A percentile compares a stretch with the other conserved stretches of the same genome.
phyloP scores from a whole-genome alignment of 2,113 vertebrate genomes.

The Sturnira hondurensis region DNA sequence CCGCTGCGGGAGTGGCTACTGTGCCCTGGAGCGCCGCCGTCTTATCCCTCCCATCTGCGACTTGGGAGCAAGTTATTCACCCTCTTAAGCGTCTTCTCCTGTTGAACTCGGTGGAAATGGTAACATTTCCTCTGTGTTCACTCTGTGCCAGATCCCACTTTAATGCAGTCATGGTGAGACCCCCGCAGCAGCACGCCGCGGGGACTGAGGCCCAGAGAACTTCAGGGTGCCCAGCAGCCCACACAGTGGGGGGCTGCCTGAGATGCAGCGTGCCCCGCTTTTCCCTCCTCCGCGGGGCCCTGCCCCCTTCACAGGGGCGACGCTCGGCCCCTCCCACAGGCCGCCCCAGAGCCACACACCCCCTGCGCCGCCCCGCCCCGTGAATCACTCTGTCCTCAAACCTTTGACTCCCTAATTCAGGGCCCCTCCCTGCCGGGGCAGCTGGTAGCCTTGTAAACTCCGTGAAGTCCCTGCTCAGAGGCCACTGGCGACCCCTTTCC shows the following conservation, averaged over 20 bases:
- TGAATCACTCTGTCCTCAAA: too few species aligned
- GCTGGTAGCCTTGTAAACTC: not conserved
- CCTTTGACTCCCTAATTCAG: not conserved
- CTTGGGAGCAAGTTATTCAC: not conserved
- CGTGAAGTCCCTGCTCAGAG: not conserved
- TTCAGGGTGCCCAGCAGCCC: not conserved
- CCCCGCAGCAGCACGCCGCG: not conserved
- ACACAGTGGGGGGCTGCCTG: not conserved
- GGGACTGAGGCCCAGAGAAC: not conserved
- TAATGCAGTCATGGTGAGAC: not conserved
- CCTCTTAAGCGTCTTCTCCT: not conserved
- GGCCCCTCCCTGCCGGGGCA: not conserved
- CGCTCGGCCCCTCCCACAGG: too few species aligned
- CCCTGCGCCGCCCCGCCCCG: not conserved
- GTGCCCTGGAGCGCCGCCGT: accelerated
- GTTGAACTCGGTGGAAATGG: not conserved
- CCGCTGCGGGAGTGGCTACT: accelerated
- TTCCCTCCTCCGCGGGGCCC: not conserved
- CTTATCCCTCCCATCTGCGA: not conserved
- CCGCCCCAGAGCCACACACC: accelerated
- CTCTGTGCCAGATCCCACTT: not conserved
- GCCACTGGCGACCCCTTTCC: not conserved
- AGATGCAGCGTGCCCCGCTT: too few species aligned
- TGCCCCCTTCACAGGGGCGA: not conserved
- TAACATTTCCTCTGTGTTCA: not conserved